Evolutionary conservation across 2,888 invertebrate genomes (phyloP), one percentile per base, ranked within the genome.

Genomic region (Bellardia pandia): DNA sequence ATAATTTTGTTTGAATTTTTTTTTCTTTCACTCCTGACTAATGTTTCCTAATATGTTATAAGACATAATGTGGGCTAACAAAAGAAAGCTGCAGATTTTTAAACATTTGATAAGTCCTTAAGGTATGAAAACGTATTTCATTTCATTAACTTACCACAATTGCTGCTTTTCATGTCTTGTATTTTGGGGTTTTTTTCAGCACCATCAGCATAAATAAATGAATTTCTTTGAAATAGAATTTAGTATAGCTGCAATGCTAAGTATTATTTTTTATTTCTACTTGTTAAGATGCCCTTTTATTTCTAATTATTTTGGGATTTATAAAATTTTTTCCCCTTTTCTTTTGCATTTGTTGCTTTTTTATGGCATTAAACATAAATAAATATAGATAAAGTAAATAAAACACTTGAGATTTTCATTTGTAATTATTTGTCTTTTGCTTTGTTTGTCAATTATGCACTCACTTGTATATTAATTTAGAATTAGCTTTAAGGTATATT

Each of bases 301-400:
- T 51, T 58, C 23, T 58, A 58, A 23, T 58, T 58, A 58, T 58
- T 58, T 13, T 11, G 58, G 30, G 58, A 58, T 58, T 58, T 58
- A 37, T 37, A 37, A 37, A 48, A 5, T 11, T 16, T 53, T 37
- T 53, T 9, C 13, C n/a, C 33, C 6, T 9, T 33, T 53, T 23
- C 6, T 16, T 45, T 45, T 13, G 37, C 37, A 37, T 33, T 8
- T 69, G 14, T 69, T 68, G 68, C 48, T 30, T 69, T 51, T 16
- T 53, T 53, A 7, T 3, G 48, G 23, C 13, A 33, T 33, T 14
- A 4, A 33, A n/a, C 7, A 8, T 6, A 37, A 37, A 37, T 6
- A 42, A 66, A 48, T 48, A 33, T 33, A 68, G 51, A 69, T 33
- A 68, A 51, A 69, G 33, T 51, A 5, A 69, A 48, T 33, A 69